Evolutionary conservation across 2,797 vertebrate genomes (phyloP), one percentile per base, ranked within the genome.

Genomic region (Tolypeutes matacus): DNA sequence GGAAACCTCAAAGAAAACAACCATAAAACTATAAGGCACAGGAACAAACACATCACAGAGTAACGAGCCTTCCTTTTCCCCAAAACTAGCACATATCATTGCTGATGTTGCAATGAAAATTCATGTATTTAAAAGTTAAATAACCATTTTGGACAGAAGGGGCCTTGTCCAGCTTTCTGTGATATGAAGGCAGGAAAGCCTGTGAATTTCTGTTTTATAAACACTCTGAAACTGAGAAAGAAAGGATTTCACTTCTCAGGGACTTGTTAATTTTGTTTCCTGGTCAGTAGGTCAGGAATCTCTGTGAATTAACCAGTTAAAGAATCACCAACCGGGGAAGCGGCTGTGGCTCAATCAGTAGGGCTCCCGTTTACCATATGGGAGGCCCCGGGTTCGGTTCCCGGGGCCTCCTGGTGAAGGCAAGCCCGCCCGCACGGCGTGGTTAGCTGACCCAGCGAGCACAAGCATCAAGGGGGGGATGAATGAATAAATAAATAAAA

Each of bases 1-100:
- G 69, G 93, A 93, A 96, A 93, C 3, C 3, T 91, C 77, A 97
- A 86, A 95, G 96, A 94, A 97, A 97, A 96, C 2, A 9, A 90
- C 67, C 78, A 56, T 60, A 36, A 14, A 96, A 93, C 76, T 3
- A 13, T 78, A 85, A 0, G 31, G 91, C 81, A 97, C 42, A 93
- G 94, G 84, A 97, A 91, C 23, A 91, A 94, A 94, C 64, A 88
- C 8, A 0, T 73, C 0, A 2, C 53, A 78, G 92, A 83, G 70
- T n/a, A 72, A 75, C 7, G 73, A 83, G 29, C 65, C 60, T 76
- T 90, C 62, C 34, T 95, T 95, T 83, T 27, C 53, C 89, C 67
- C 84, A 77, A 93, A 80, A 67, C 86, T 82, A 93, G 69, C 39
- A 86, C 15, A 34, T 56, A 17, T 65, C 62, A 80, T 72, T 83